A percentile compares a stretch with the other conserved stretches of the same genome.
phyloP scores from a whole-genome alignment of 1,140 invertebrate species.

The Eumeta japonica region DNA sequence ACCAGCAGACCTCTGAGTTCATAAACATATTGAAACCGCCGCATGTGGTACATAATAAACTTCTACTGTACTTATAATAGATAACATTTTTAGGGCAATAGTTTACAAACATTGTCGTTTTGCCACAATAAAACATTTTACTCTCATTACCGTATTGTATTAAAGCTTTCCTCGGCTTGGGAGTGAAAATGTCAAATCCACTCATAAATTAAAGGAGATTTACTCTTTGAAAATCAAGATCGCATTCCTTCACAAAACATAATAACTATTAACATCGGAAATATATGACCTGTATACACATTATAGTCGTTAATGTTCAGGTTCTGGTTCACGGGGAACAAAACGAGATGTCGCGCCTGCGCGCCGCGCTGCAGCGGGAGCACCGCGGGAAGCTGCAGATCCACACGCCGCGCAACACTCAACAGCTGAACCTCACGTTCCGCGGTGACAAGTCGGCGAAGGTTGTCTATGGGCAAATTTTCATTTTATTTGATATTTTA shows the following conservation, averaged over 20 bases:
- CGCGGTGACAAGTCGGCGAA: constrained; percentile 97
- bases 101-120: too few relatives aligned
- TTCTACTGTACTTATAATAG: too few relatives aligned
- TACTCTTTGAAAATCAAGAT: too few relatives aligned
- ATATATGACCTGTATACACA: too few relatives aligned
- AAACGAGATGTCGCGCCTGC: constrained; percentile 96
- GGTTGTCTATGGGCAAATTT: constrained; percentile 63
- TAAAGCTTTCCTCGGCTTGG: too few relatives aligned
- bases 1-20: constrained; percentile 98
- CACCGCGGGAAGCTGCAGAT: constrained; percentile 90
- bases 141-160: too few relatives aligned
- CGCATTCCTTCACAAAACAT: too few relatives aligned
- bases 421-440: constrained; percentile 90
- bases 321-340: constrained; percentile 97
- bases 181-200: too few relatives aligned
- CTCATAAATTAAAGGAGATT: too few relatives aligned
- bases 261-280: too few relatives aligned
- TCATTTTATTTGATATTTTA: not conserved
- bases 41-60: constrained; percentile 93
- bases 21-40: constrained; percentile 90
- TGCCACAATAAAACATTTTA: too few relatives aligned
- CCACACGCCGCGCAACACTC: constrained; percentile 95
- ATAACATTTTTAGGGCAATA: too few relatives aligned
- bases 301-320: constrained; percentile 46
- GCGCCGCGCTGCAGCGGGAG: constrained; percentile 90